These are phyloP conservation scores for Drosophila planitibia DNA, from an alignment of 2,888 invertebrate species.

Conservation along the genomic window DNA sequence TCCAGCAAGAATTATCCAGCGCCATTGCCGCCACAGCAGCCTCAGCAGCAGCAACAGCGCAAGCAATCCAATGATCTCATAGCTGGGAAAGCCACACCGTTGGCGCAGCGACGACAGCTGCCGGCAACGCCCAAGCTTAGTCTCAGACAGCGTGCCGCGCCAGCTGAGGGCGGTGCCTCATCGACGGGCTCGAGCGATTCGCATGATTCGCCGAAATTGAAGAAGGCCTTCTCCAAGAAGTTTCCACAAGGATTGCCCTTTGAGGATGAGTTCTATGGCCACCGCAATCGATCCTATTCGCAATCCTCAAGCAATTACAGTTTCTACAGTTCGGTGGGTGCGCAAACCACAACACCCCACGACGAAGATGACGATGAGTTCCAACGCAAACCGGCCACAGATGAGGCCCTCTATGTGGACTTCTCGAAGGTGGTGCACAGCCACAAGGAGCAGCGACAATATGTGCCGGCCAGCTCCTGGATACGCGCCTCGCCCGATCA, in stretches of 20 bases:
- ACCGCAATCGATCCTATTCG: slow-evolving; percentile 83
- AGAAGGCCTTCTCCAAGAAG: slow-evolving; percentile 84
- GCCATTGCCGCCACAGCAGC: slow-evolving; percentile 65
- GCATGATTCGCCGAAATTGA: slow-evolving; percentile 83
- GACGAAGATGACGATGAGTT: slow-evolving; percentile 81
- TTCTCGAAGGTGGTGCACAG: slow-evolving; percentile 84
- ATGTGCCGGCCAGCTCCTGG: slow-evolving; percentile 77
- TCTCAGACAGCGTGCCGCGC: slow-evolving; percentile 45
- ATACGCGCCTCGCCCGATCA: slow-evolving; percentile 65
- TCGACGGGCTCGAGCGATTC: slow-evolving; percentile 82
- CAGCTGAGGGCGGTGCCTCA: slow-evolving; percentile 67
- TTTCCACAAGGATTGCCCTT: slow-evolving; percentile 85
- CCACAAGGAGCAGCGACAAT: slow-evolving; percentile 67
- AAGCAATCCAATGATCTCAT: slow-evolving; percentile 77
- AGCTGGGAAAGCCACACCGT: slow-evolving; percentile 60
- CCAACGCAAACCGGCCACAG: slow-evolving; percentile 84
- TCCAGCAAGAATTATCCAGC: slow-evolving; percentile 80
- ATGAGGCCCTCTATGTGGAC: slow-evolving; percentile 85
- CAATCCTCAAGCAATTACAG: slow-evolving; percentile 85
- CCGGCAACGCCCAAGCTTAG: slow-evolving; percentile 69
- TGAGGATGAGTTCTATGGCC: slow-evolving; percentile 85
- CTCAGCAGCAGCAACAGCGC: slow-evolving; percentile 37
- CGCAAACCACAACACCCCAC: slow-evolving; percentile 60
- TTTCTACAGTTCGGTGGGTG: slow-evolving; percentile 83
- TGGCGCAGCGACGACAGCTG: slow-evolving; percentile 61